Evolutionary conservation across 2,888 invertebrate genomes (phyloP), one percentile per base, ranked within the genome.

Genomic region (Pollenia amentaria): DNA sequence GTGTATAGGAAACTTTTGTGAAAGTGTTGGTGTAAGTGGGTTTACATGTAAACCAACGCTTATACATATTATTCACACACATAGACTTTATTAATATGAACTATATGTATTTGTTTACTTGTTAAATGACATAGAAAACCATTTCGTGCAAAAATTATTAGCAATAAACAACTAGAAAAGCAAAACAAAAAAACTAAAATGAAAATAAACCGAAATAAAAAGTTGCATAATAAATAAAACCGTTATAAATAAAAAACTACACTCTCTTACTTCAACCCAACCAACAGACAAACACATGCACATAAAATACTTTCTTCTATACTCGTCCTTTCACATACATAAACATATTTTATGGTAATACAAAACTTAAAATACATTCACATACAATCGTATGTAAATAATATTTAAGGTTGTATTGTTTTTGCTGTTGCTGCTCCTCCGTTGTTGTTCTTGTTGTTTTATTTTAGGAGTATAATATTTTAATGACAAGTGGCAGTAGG

Each of bases 91-190:
- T 55, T 53, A 46, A 46, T 55, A 53, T 38, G 21, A 16, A 12
- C 29, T 44, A 60, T 70, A 55, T 62, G 70, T 72, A 69, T 76
- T 82, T 73, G 76, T 80, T 77, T 84, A 80, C 60, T 69, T 82
- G 72, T 77, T 87, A 85, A 85, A 88, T 88, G 88, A 83, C 85
- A 88, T 64, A 88, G 87, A 88, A 88, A 87, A 83, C 67, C 67
- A 87, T 88, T 85, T 83, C 83, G 83, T 85, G 87, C 78, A 84
- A 87, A 88, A 87, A 87, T 87, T 87, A 85, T 88, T 85, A 87
- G 85, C 81, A 81, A 87, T 88, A 88, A 88, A 85, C 78, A 85
- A 80, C 65, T 73, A 64, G 38, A 69, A 73, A 55, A 69, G 48
- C 18, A 62, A 77, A 55, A 76, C 29, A 29, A 79, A 29, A 70